These are phyloP conservation scores for Clinocottus analis DNA, from an alignment of 2,113 vertebrate genomes.

Conservation along the genomic window DNA sequence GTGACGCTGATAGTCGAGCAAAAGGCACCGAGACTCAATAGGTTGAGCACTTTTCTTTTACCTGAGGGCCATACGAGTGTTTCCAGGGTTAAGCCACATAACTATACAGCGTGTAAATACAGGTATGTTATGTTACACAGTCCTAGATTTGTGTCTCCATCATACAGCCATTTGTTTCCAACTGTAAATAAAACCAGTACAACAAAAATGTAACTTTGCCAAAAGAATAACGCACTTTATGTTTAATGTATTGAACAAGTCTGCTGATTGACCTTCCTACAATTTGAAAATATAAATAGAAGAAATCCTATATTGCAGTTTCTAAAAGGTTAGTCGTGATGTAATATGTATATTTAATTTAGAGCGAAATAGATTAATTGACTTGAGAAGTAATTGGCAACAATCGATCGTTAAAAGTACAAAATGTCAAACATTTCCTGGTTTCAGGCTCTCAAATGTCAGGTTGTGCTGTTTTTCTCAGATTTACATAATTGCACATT, in stretches of 20 bases:
- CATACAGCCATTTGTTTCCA: neutral
- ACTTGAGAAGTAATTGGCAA: neutral
- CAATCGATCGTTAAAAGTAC: neutral
- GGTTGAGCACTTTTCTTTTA: neutral
- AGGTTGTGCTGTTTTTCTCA: neutral
- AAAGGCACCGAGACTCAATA: neutral
- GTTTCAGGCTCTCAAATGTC: neutral
- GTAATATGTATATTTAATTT: neutral
- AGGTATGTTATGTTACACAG: neutral
- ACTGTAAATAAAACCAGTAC: neutral
- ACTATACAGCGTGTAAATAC: neutral
- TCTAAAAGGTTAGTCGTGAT: neutral
- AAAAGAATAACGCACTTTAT: neutral
- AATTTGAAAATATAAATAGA: neutral
- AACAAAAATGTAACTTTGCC: neutral
- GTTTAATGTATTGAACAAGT: neutral
- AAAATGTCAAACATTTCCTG: neutral
- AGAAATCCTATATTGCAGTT: no score
- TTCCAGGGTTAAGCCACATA: neutral
- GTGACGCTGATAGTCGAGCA: conserved; percentile 6
- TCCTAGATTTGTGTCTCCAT: neutral
- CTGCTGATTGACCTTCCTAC: neutral
- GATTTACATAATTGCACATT: neutral
- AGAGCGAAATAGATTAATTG: neutral
- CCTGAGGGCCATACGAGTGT: neutral